Base-by-base conservation (phyloP, 2,888 invertebrate species). In the Meteorus colon region DNA sequence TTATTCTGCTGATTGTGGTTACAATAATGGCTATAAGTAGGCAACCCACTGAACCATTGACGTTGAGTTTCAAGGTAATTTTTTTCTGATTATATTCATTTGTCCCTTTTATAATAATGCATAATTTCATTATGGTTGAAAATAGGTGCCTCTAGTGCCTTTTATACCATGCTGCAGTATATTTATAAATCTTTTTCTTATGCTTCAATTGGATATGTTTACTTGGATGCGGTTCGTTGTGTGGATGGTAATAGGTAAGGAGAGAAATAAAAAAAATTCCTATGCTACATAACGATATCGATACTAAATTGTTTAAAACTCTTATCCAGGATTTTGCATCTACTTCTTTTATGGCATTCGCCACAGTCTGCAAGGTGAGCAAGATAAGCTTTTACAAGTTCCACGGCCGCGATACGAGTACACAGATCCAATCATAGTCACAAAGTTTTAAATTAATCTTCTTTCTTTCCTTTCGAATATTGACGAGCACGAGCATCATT, bases 201-300 rank as follows among this genome's bases (percentile, higher is more conserved):
- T 98, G 97, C 92, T 96, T 84, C 96, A 97, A 90, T 91, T 98
- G 78, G 96, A 96, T 87, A 84, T 92, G 69, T 92, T 93, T 84
- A 98, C 98, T 2, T 98, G 98, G 98, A 93, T 97, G 76, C 92
- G 97, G 84, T 97, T 98, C 90, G 91, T 92, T 73, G 92, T 96
- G 19, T 98, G 98, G 98, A 92, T 98, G 82, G 86, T 91, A 8
- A 90, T 97, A 77, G 98, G 97, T 92, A 86, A 91, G 41, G 27
- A 65, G 31, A 77, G n/a, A 24, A 60, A 59, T 19, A 19, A 34
- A 29, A n/a, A 66, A 67, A 31, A 73, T 48, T 51, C 34, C 6
- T 66, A 51, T 73, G 3, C 34, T 1, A 10, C 51, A 73, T 70
- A 19, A 12, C 45, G 68, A 74, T 66, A 19, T 19, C 16, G 37